Evolutionary conservation across 2,113 vertebrate genomes (phyloP).

Genomic region (Echinops telfairi): DNA sequence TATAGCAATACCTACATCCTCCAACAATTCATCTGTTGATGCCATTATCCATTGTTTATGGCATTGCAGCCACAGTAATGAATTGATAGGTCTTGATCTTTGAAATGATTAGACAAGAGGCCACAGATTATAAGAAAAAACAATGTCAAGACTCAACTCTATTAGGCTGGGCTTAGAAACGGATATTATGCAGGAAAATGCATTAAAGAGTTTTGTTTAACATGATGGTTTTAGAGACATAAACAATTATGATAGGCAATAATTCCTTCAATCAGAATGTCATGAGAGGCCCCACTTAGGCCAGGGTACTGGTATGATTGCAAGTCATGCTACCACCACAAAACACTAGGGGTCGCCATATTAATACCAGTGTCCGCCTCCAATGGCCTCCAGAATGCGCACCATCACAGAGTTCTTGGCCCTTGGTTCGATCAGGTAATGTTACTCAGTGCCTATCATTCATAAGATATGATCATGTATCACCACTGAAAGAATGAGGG

Average conservation of each 20-base stretch:
- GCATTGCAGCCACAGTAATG: conserved; percentile 68
- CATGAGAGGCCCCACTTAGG: conserved; percentile 50
- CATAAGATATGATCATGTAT: conserved; percentile 48
- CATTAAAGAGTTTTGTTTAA: conserved; percentile 72
- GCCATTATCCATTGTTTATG: conserved; percentile 73
- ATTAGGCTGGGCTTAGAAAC: conserved; percentile 39
- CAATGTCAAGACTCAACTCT: conserved; percentile 67
- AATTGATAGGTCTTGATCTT: conserved; percentile 73
- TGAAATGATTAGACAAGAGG: conserved; percentile 70
- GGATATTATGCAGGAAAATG: conserved; percentile 61
- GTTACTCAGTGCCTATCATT: conserved; percentile 59
- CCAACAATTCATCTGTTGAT: conserved; percentile 38
- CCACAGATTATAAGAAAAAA: conserved; percentile 63
- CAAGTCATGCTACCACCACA: conserved; percentile 69
- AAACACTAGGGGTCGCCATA: conserved; percentile 83
- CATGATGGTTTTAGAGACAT: conserved; percentile 59
- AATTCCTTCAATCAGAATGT: conserved; percentile 69
- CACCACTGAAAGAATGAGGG: conserved; percentile 44
- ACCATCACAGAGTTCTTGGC: conserved; percentile 53
- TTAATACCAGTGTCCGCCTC: conserved; percentile 77
- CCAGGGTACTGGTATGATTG: conserved; percentile 55
- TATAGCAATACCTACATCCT: conserved; percentile 14
- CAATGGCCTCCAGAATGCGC: conserved; percentile 61
- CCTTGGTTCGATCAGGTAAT: conserved; percentile 58
- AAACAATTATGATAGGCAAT: conserved; percentile 65